Conservation (phyloP, 37 sponge, comb jelly and placozoan species). For the Chondrosia reniformis region DNA sequence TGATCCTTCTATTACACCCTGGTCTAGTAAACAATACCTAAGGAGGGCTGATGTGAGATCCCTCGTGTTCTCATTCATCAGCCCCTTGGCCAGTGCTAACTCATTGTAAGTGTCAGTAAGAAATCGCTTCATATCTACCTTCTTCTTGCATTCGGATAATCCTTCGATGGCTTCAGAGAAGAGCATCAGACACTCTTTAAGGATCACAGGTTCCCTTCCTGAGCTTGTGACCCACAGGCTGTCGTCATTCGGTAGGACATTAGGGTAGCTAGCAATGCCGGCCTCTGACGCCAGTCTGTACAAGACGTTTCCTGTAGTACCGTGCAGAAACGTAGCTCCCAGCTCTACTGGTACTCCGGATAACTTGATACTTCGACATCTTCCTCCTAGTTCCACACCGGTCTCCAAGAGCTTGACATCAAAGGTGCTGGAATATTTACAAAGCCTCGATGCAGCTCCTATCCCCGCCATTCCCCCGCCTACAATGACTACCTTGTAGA, state of each 20-base stretch:
- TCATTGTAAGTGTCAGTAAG: not conserved
- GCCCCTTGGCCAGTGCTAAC: not conserved
- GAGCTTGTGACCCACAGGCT: no score
- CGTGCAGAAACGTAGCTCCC: conserved; percentile 6
- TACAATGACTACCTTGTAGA: not conserved
- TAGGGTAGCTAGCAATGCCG: not conserved
- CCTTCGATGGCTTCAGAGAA: no score
- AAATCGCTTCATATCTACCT: not conserved
- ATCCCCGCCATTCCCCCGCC: not conserved
- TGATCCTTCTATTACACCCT: not conserved
- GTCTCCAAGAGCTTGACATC: not conserved
- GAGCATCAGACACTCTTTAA: no score
- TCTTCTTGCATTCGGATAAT: no score
- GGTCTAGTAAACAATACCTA: no score
- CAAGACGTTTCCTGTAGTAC: not conserved
- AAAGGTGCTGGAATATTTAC: not conserved
- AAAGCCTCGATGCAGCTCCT: no score
- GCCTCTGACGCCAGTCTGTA: not conserved
- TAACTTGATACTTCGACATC: not conserved
- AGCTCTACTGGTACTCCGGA: not conserved
- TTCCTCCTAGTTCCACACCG: not conserved
- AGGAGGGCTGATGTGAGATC: not conserved
- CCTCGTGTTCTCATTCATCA: not conserved
- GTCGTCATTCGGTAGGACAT: not conserved
- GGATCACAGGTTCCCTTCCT: no score